phyloP scores from a whole-genome alignment of 2,888 invertebrate genomes.

The Coelogynopora nodosa region DNA sequence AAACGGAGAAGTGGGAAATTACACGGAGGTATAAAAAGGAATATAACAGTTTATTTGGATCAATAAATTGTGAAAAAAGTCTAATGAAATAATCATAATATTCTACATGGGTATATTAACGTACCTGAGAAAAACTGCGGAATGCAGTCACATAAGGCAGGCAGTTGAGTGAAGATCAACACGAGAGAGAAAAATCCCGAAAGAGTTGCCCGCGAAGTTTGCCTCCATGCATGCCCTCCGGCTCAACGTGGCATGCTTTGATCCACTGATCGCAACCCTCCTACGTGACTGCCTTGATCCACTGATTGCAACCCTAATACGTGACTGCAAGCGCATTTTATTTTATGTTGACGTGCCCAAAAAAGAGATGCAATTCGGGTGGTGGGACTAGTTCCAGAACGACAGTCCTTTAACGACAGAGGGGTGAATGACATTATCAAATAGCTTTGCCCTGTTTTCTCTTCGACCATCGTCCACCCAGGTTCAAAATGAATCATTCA shows the following conservation, averaged over 20 bases:
- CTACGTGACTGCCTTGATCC: background rate
- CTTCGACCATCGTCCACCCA: background rate
- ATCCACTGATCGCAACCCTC: background rate
- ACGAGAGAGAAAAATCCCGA: background rate
- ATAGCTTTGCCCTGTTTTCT: background rate
- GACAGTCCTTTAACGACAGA: slow-evolving; percentile 3
- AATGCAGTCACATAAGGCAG: background rate
- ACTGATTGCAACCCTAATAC: background rate
- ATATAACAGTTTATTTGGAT: background rate
- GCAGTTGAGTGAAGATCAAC: background rate
- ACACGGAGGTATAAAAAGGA: background rate
- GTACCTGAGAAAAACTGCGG: background rate
- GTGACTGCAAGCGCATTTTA: background rate
- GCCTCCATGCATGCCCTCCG: background rate
- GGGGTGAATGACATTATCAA: slow-evolving; percentile 36
- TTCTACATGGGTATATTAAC: background rate
- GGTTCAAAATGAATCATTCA: background rate
- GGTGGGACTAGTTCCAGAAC: slow-evolving; percentile 25
- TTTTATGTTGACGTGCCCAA: background rate
- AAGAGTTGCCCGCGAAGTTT: background rate
- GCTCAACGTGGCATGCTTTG: background rate
- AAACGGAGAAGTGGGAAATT: background rate
- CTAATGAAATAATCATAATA: background rate
- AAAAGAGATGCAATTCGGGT: slow-evolving; percentile 3
- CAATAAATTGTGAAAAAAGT: background rate